A percentile compares a stretch with the other conserved stretches of the same genome.
Evolutionary conservation across 2,888 invertebrate genomes (phyloP).

Genomic region (Callyntrura guangdongensis): DNA sequence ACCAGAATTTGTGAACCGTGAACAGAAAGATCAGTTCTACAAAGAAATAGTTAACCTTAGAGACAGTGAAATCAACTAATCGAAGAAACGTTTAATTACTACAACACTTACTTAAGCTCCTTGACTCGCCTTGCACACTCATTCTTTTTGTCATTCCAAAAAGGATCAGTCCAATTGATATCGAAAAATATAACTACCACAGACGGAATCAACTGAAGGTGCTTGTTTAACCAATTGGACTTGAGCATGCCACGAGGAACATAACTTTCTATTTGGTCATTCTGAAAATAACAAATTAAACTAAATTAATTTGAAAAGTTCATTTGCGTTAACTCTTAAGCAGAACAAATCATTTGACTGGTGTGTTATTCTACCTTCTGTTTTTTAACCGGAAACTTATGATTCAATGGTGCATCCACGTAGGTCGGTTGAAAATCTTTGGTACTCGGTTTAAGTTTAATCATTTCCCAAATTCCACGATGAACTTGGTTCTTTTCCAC

Average conservation of each 20-base stretch:
- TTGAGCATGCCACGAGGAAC: slow-evolving; percentile 97
- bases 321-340: slow-evolving; percentile 1
- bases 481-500: slow-evolving; percentile 94
- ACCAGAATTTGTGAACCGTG: slow-evolving; percentile 89
- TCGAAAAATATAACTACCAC: slow-evolving; percentile 98
- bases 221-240: slow-evolving; percentile 97
- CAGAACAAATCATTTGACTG: not conserved
- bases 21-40: slow-evolving; percentile 73
- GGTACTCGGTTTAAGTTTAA: slow-evolving; percentile 92
- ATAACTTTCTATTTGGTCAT: slow-evolving; percentile 91
- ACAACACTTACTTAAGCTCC: slow-evolving; percentile 86
- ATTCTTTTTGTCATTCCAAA: slow-evolving; percentile 97
- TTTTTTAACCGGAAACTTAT: slow-evolving; percentile 95
- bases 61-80: slow-evolving; percentile 30
- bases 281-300: slow-evolving; percentile 4
- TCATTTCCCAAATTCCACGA: slow-evolving; percentile 97
- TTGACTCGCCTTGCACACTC: slow-evolving; percentile 97
- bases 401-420: slow-evolving; percentile 92
- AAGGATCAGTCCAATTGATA: slow-evolving; percentile 98
- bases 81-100: not conserved
- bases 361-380: slow-evolving; percentile 88
- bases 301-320: no score
- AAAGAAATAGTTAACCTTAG: slow-evolving; percentile 43
- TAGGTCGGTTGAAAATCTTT: slow-evolving; percentile 94
- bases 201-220: slow-evolving; percentile 95